A percentile compares a stretch with the other conserved stretches of the same genome.
Evolutionary conservation across 2,113 vertebrate species (phyloP).

Genomic region (Xenopus borealis): DNA sequence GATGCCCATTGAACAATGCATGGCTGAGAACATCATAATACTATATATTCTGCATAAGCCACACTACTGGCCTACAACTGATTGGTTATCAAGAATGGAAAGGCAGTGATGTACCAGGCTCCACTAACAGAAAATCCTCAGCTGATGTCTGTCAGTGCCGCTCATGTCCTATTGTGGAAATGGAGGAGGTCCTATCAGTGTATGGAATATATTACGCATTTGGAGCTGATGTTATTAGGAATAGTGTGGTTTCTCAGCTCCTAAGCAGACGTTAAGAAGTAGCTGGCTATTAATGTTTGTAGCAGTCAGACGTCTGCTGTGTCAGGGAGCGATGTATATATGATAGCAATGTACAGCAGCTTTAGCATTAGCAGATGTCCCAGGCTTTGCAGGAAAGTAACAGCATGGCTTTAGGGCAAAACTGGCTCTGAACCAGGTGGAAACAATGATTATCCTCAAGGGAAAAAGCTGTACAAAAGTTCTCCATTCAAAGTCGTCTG

Average conservation of each 20-base stretch:
- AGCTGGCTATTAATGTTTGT: conserved; percentile 1
- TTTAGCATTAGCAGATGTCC: too few relatives aligned
- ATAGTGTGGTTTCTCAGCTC: conserved; percentile 31
- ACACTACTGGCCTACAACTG: too few relatives aligned
- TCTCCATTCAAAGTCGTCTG: too few relatives aligned
- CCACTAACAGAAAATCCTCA: neutral
- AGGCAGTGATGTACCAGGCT: neutral
- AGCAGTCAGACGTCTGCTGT: neutral
- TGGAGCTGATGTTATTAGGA: conserved; percentile 21
- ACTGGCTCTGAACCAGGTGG: too few relatives aligned
- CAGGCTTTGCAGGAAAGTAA: too few relatives aligned
- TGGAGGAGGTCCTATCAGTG: conserved; percentile 3
- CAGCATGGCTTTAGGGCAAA: too few relatives aligned
- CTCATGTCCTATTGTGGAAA: conserved; percentile 20
- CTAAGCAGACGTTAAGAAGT: conserved; percentile 20
- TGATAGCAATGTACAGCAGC: too few relatives aligned
- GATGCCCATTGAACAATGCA: too few relatives aligned
- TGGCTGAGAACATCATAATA: too few relatives aligned
- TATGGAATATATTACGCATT: conserved; percentile 39
- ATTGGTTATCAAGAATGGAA: neutral
- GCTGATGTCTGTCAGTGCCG: neutral
- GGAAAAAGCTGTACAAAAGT: too few relatives aligned
- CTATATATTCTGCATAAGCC: too few relatives aligned
- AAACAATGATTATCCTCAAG: too few relatives aligned
- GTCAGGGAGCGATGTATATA: neutral